phyloP scores from a whole-genome alignment of 1,140 invertebrate genomes.

The Mactra quadrangularis region DNA sequence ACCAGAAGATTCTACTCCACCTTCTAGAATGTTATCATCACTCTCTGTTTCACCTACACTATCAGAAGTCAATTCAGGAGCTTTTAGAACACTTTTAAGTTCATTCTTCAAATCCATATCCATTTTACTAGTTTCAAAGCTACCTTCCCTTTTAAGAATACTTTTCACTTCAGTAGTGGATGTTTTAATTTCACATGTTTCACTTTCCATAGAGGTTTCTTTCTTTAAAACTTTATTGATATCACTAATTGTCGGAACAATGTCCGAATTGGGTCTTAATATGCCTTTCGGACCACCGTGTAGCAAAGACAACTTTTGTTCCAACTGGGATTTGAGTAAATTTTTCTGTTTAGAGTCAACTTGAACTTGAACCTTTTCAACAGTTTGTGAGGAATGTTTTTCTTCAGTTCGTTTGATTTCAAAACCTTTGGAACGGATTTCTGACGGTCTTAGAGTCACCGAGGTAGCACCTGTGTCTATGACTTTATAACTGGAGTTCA shows the following conservation, averaged over 20 bases:
- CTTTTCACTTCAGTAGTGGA: conserved; percentile 63
- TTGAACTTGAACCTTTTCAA: conserved; percentile 47
- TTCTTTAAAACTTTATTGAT: conserved; percentile 53
- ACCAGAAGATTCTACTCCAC: conserved; percentile 39
- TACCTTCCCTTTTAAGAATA: conserved; percentile 75
- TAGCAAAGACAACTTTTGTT: conserved; percentile 36
- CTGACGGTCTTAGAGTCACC: conserved; percentile 31
- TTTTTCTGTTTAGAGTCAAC: conserved; percentile 50
- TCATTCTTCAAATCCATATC: conserved; percentile 85
- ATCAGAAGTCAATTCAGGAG: conserved; percentile 10
- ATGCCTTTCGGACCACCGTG: conserved; percentile 19
- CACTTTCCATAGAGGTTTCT: conserved; percentile 62
- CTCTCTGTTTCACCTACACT: conserved; percentile 15
- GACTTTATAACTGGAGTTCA: conserved; percentile 1
- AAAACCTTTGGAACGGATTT: conserved; percentile 48
- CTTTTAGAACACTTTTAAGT: conserved; percentile 25
- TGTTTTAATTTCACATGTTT: too few relatives aligned
- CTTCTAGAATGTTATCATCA: conserved; percentile 18
- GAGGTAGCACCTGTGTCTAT: conserved; percentile 8
- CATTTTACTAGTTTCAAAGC: conserved; percentile 74
- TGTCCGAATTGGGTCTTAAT: conserved; percentile 16
- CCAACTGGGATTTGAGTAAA: conserved; percentile 47
- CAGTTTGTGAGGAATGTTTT: conserved; percentile 12
- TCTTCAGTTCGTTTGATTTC: conserved; percentile 57
- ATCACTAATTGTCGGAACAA: conserved; percentile 33